Evolutionary conservation across 2,888 invertebrate genomes (phyloP).

Genomic region (Crepidodera aurea): DNA sequence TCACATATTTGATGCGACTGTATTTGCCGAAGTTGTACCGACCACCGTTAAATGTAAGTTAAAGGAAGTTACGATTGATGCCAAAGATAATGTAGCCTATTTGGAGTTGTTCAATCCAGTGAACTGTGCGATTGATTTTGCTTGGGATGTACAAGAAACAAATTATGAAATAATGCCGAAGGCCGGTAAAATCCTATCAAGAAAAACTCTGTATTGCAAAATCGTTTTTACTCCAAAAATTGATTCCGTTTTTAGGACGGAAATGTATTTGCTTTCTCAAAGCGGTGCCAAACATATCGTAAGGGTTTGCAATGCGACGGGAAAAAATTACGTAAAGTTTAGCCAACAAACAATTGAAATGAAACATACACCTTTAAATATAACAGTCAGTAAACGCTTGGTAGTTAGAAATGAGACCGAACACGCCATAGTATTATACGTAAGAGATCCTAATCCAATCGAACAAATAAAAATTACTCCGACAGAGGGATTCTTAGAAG

Average conservation of each 20-base stretch:
- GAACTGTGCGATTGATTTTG: slow-evolving; percentile 64
- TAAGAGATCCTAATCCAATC: slow-evolving; percentile 41
- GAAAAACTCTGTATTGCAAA: slow-evolving; percentile 63
- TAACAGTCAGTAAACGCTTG: slow-evolving; percentile 43
- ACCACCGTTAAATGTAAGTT: slow-evolving; percentile 54
- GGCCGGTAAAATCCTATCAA: slow-evolving; percentile 64
- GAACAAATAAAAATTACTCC: slow-evolving; percentile 48
- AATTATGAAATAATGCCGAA: slow-evolving; percentile 63
- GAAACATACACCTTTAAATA: slow-evolving; percentile 58
- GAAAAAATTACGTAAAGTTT: too few species aligned
- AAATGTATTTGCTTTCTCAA: slow-evolving; percentile 55
- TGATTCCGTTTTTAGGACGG: slow-evolving; percentile 44
- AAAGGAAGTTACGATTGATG: slow-evolving; percentile 52
- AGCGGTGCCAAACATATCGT: slow-evolving; percentile 50
- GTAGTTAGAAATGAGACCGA: slow-evolving; percentile 46
- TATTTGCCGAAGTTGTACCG: slow-evolving; percentile 59
- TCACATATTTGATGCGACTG: slow-evolving; percentile 58
- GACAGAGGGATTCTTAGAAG: slow-evolving; percentile 41
- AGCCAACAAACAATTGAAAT: slow-evolving; percentile 45
- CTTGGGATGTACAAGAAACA: slow-evolving; percentile 63
- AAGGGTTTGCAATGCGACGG: slow-evolving; percentile 24
- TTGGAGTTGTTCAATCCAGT: slow-evolving; percentile 66
- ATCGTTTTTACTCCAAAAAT: slow-evolving; percentile 55
- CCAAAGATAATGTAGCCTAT: slow-evolving; percentile 57
- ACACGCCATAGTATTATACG: slow-evolving; percentile 37